A percentile compares a stretch with the other conserved stretches of the same genome.
Conservation (phyloP, 2,797 vertebrate species). For the Pantherophis alleghaniensis region DNA sequence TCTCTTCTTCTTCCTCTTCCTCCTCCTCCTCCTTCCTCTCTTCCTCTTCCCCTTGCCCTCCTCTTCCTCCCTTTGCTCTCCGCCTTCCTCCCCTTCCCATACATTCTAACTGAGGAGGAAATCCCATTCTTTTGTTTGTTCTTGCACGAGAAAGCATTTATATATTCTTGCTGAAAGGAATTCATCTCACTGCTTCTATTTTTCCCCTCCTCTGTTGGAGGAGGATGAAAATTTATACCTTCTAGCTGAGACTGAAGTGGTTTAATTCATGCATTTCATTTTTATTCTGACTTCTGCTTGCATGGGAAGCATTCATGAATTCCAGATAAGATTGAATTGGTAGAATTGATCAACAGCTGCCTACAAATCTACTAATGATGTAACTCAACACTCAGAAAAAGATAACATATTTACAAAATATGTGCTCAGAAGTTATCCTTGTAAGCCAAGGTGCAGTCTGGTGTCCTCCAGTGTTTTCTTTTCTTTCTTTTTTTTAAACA, state of each 20-base stretch:
- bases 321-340: neutral
- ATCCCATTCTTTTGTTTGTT: neutral
- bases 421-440: neutral
- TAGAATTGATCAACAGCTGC: neutral
- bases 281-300: neutral
- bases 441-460: neutral
- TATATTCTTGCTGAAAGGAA: neutral
- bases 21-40: neutral
- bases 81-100: neutral
- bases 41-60: neutral
- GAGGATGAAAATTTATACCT: neutral
- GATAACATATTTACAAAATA: neutral
- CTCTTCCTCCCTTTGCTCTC: neutral
- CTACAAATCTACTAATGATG: neutral
- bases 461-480: neutral
- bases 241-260: neutral
- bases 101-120: neutral
- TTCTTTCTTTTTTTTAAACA: neutral
- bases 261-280: neutral
- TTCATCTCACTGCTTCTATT: neutral
- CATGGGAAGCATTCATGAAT: neutral
- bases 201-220: neutral
- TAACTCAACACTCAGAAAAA: neutral
- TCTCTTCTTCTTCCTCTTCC: too few species aligned
- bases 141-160: neutral